These are phyloP conservation scores for Adrianichthys oophorus DNA, from an alignment of 2,797 vertebrate genomes.

Conservation along the genomic window DNA sequence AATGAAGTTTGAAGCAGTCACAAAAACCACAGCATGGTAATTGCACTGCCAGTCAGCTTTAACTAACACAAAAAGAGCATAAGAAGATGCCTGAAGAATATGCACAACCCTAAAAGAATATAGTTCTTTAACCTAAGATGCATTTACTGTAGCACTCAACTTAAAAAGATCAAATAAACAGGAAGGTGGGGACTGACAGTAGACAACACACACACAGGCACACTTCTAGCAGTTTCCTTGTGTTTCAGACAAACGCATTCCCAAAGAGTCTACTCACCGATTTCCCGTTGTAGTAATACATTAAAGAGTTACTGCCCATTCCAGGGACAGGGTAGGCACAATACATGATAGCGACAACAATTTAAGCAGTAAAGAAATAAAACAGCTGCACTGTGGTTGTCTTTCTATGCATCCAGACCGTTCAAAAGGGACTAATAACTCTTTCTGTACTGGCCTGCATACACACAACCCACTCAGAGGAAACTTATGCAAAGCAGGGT, in stretches of 20 bases:
- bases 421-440: slow-evolving; percentile 84
- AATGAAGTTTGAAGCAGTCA: slow-evolving; percentile 28
- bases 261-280: slow-evolving; percentile 86
- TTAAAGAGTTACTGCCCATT: slow-evolving; percentile 95
- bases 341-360: slow-evolving; percentile 88
- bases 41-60: slow-evolving; percentile 42
- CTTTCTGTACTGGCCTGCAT: slow-evolving; percentile 82
- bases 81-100: slow-evolving; percentile 33
- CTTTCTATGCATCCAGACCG: slow-evolving; percentile 84
- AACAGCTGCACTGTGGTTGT: slow-evolving; percentile 71
- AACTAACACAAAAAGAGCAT: slow-evolving; percentile 64
- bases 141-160: slow-evolving; percentile 11
- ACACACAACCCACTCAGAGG: slow-evolving; percentile 91
- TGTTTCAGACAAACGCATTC: slow-evolving; percentile 45
- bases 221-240: slow-evolving; percentile 36
- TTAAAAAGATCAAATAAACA: slow-evolving; percentile 13
- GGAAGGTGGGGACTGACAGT: slow-evolving; percentile 14
- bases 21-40: slow-evolving; percentile 28
- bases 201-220: slow-evolving; percentile 13
- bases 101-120: neutral
- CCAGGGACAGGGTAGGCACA: slow-evolving; percentile 97
- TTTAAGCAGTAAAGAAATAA: slow-evolving; percentile 54
- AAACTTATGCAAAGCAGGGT: slow-evolving; percentile 97
- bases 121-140: slow-evolving; percentile 12
- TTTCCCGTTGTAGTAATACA: slow-evolving; percentile 99